Evolutionary conservation across 2,113 vertebrate species (phyloP).

Genomic region (Oreochromis tanganicae): DNA sequence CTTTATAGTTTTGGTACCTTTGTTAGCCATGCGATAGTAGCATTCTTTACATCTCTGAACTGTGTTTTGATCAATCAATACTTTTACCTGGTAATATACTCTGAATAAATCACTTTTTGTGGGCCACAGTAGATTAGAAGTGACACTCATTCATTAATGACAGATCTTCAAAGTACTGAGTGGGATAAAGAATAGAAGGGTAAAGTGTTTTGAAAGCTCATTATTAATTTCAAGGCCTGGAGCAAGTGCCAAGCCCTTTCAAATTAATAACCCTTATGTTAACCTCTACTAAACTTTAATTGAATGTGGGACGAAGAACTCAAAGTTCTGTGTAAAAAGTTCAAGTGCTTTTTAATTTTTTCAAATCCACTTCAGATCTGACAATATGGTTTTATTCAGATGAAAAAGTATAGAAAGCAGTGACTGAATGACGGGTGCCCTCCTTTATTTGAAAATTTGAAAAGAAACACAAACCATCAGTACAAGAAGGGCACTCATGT

Average conservation of each 20-base stretch:
- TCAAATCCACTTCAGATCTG: neutral
- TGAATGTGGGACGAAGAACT: neutral
- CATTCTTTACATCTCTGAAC: neutral
- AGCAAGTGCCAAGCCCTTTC: neutral
- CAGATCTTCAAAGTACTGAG: neutral
- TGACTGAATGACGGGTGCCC: neutral
- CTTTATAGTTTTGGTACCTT: neutral
- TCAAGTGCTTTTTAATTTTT: neutral
- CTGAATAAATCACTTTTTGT: neutral
- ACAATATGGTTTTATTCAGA: neutral
- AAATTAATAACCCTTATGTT: conserved; percentile 2
- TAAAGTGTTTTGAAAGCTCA: neutral
- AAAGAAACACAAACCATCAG: neutral
- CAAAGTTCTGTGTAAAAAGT: neutral
- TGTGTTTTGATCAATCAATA: neutral
- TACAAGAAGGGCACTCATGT: neutral
- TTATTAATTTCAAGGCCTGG: neutral
- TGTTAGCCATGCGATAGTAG: neutral
- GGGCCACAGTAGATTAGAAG: neutral
- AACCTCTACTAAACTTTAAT: neutral
- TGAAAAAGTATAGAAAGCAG: neutral
- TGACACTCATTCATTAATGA: neutral
- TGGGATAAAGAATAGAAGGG: neutral
- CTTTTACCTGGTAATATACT: neutral
- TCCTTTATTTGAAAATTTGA: neutral